Conservation (phyloP, 2,888 invertebrate genomes). For the Hypercompe scribonia region DNA sequence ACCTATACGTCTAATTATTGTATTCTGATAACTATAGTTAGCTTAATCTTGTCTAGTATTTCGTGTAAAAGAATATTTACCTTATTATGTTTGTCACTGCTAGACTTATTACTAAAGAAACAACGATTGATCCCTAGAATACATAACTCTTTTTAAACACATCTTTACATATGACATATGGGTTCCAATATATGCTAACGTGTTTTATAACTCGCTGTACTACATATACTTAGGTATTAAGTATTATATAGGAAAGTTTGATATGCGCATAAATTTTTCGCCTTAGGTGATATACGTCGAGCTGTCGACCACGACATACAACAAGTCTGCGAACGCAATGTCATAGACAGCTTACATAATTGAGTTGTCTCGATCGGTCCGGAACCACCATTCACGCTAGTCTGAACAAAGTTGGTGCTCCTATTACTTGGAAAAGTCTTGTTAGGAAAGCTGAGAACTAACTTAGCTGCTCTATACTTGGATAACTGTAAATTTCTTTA, state of each 20-base stretch:
- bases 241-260: neutral
- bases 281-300: slow-evolving; percentile 1
- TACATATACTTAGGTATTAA: neutral
- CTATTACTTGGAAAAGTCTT: neutral
- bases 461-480: neutral
- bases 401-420: slow-evolving; percentile 1
- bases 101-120: neutral
- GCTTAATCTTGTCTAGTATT: too few species aligned
- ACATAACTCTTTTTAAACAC: neutral
- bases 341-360: slow-evolving; percentile 32
- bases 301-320: neutral
- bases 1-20: too few species aligned
- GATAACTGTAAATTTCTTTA: neutral
- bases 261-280: slow-evolving; percentile 9
- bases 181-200: neutral
- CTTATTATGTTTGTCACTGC: too few species aligned
- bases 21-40: too few species aligned
- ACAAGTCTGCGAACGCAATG: slow-evolving; percentile 19
- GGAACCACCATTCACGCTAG: neutral
- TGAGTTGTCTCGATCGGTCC: slow-evolving; percentile 25
- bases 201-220: neutral
- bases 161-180: neutral
- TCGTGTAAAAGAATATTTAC: too few species aligned
- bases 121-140: neutral
- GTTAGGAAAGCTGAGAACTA: neutral